Conservation (phyloP, 2,113 vertebrate genomes). For the Antechinus stuartii region DNA sequence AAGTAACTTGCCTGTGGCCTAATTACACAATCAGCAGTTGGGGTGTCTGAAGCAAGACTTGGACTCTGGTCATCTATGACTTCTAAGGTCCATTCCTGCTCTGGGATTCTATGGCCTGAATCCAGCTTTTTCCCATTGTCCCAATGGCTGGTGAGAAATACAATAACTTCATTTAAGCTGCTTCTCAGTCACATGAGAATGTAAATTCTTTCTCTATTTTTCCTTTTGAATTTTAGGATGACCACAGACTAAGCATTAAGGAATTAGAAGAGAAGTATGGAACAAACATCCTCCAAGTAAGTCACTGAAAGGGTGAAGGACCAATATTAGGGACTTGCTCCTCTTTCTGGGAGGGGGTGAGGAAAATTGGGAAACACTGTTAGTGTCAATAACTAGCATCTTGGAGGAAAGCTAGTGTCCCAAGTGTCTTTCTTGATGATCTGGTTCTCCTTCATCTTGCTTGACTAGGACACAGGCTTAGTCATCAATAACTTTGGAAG, state of each 20-base stretch:
- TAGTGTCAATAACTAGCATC: background rate
- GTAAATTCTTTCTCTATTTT: background rate
- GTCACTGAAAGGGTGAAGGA: background rate
- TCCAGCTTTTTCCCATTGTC: background rate
- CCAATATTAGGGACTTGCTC: background rate
- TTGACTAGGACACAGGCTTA: background rate
- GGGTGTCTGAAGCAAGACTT: background rate
- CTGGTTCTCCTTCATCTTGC: background rate
- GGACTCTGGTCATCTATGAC: background rate
- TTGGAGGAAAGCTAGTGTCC: background rate
- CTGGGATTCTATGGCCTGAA: background rate
- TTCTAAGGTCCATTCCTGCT: background rate
- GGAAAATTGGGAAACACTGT: background rate
- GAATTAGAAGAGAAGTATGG: constrained; percentile 86
- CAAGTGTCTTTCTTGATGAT: background rate
- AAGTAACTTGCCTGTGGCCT: background rate
- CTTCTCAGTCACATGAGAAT: constrained; percentile 15
- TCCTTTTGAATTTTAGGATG: constrained; percentile 80
- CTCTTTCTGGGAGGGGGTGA: background rate
- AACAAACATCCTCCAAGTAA: constrained; percentile 83
- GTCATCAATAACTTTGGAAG: background rate
- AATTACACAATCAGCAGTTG: background rate
- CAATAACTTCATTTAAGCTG: background rate
- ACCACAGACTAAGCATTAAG: constrained; percentile 84
- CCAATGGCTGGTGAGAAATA: background rate